phyloP scores from a whole-genome alignment of 2,797 vertebrate species.

The Neoniphon sammara region DNA sequence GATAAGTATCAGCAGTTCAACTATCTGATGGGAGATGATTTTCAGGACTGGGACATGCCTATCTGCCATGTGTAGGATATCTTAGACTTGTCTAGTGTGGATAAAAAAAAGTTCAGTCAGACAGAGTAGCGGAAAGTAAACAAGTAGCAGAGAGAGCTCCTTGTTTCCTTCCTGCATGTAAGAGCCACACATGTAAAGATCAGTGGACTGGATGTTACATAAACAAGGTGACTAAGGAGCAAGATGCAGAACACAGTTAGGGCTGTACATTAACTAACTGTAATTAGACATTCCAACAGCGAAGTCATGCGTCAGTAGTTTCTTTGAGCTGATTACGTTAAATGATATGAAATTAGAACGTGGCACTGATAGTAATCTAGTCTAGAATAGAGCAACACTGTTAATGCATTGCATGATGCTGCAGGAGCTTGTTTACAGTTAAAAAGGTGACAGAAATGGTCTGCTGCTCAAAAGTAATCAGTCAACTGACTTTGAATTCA shows the following conservation, averaged over 20 bases:
- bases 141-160: too few species aligned
- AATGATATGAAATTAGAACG: constrained; percentile 20
- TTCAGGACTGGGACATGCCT: too few species aligned
- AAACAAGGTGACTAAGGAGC: not conserved
- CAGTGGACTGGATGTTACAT: too few species aligned
- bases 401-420: too few species aligned
- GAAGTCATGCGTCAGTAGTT: constrained; percentile 1
- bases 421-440: not conserved
- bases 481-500: not conserved
- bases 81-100: too few species aligned
- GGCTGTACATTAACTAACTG: not conserved
- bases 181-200: not conserved
- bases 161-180: not conserved
- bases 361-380: not conserved
- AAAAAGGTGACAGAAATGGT: not conserved
- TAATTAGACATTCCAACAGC: not conserved
- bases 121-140: too few species aligned
- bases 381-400: not conserved
- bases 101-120: too few species aligned
- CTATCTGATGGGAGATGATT: too few species aligned
- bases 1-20: too few species aligned
- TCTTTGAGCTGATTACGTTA: constrained; percentile 1
- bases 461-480: not conserved
- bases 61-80: too few species aligned
- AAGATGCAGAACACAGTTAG: not conserved